Conservation (phyloP, 2,888 invertebrate species). For the Julus scanicus region DNA sequence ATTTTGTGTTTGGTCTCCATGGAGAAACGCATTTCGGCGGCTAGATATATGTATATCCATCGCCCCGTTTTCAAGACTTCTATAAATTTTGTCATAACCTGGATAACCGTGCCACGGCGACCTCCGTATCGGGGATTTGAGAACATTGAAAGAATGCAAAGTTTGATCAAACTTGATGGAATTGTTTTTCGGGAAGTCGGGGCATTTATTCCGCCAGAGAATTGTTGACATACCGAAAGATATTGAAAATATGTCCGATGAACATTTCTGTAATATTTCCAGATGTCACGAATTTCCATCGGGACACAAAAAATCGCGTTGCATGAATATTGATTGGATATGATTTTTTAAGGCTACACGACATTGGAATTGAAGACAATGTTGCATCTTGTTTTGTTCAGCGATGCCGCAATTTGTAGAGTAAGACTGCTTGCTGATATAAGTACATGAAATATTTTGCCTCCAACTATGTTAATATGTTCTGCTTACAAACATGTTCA, state of each 20-base stretch:
- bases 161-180: slow-evolving; percentile 19
- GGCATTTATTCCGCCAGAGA: slow-evolving; percentile 1
- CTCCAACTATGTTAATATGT: no score
- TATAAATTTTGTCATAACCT: background rate
- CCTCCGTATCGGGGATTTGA: background rate
- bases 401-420: no score
- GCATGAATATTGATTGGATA: background rate
- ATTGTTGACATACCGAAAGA: slow-evolving; percentile 19
- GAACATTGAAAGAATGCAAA: background rate
- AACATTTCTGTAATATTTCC: slow-evolving; percentile 19
- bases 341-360: background rate
- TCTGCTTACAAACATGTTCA: no score
- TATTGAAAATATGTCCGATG: background rate
- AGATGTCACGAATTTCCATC: background rate
- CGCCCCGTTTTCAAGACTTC: background rate
- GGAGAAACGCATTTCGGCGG: background rate
- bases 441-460: no score
- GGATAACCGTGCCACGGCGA: background rate
- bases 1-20: slow-evolving; percentile 19
- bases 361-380: background rate
- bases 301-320: background rate
- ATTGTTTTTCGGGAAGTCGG: background rate
- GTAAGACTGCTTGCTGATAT: no score
- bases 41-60: background rate
- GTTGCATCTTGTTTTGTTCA: no score